Percentiles rank a stretch among this genome's conserved stretches.
Conservation (phyloP, 2,797 vertebrate species). For the Chrosomus eos region DNA sequence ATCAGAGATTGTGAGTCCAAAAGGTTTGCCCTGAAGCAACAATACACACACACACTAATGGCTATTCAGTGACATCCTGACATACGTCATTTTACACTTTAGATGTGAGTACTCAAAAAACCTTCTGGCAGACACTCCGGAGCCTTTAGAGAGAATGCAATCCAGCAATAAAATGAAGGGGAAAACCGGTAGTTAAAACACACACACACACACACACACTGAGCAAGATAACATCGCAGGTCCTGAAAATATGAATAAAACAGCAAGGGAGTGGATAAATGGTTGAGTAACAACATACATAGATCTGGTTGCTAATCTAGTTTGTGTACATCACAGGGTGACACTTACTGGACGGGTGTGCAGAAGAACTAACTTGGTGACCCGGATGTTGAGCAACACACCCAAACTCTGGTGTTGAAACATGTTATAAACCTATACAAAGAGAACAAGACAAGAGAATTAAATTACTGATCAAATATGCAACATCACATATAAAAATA, state of each 20-base stretch:
- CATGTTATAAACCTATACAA: constrained; percentile 93
- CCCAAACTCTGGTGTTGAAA: constrained; percentile 94
- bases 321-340: not conserved
- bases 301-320: constrained; percentile 35
- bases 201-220: not conserved
- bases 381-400: constrained; percentile 88
- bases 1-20: not conserved
- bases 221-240: constrained; percentile 25
- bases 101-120: constrained; percentile 12
- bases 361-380: constrained; percentile 92
- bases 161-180: constrained; percentile 42
- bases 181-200: constrained; percentile 30
- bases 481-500: not conserved
- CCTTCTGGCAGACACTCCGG: constrained; percentile 19
- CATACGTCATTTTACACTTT: constrained; percentile 30
- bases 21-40: constrained; percentile 24
- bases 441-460: constrained; percentile 14
- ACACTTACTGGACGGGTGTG: constrained; percentile 89
- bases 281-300: constrained; percentile 34
- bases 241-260: constrained; percentile 38
- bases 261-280: not conserved
- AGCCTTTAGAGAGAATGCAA: constrained; percentile 28
- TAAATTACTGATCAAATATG: not conserved
- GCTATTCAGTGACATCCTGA: constrained; percentile 13
- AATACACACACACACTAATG: not conserved